Percentiles rank a stretch among this genome's conserved stretches.
Evolutionary conservation across 2,113 vertebrate species (phyloP).

Genomic region (Galbula dea): DNA sequence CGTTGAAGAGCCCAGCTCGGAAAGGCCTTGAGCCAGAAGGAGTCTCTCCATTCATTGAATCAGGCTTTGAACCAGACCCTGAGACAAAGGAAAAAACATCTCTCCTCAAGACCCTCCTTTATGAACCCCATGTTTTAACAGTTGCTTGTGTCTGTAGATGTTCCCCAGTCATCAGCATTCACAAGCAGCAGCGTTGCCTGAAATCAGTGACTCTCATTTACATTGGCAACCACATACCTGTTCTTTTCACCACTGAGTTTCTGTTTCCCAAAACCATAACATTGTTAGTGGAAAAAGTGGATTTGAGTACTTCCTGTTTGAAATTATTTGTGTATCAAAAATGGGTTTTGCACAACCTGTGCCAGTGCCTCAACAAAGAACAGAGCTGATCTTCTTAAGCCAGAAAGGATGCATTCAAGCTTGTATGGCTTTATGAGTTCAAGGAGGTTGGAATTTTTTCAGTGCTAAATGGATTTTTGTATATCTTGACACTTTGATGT

Average conservation of each 20-base stretch:
- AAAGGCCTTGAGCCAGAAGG: neutral
- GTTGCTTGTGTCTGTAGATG: accelerated
- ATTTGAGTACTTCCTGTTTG: constrained; percentile 68
- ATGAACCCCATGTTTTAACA: neutral
- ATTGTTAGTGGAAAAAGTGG: constrained; percentile 70
- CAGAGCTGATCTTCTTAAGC: constrained; percentile 70
- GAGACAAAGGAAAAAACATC: neutral
- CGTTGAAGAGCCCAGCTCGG: neutral
- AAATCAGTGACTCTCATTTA: neutral
- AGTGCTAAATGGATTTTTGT: constrained; percentile 70
- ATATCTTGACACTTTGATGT: constrained; percentile 71
- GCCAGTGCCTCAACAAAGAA: constrained; percentile 73
- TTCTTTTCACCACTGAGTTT: constrained; percentile 69
- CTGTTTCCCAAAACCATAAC: constrained; percentile 71
- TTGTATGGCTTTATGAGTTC: constrained; percentile 71
- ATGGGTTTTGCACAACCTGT: constrained; percentile 75
- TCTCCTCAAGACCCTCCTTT: neutral
- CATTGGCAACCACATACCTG: neutral
- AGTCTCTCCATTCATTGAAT: neutral
- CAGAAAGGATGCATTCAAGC: constrained; percentile 66
- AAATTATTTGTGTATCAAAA: constrained; percentile 70
- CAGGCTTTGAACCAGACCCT: neutral
- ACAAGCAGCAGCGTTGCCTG: neutral
- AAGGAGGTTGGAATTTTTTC: constrained; percentile 64
- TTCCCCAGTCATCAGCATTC: neutral